Percentiles rank a stretch among this genome's conserved stretches.
Evolutionary conservation across 30 jellyfish, hydroid and myxozoan species (phyloP).

Genomic region (Mastigias papua): DNA sequence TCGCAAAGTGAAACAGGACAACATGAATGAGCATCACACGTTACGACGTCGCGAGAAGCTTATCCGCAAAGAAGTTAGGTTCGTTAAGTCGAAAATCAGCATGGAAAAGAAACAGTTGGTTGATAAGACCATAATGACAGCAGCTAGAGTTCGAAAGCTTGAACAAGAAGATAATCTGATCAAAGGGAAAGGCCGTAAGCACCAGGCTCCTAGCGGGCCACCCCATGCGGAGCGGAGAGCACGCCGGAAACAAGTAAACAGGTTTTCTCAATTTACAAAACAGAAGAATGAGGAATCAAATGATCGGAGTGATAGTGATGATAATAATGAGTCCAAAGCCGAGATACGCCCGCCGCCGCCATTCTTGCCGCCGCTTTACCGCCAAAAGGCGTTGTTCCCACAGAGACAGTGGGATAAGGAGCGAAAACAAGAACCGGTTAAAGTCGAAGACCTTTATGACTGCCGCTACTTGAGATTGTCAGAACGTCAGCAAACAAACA

Average conservation of each 20-base stretch:
- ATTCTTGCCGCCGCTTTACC: constrained; percentile 63
- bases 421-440: constrained; percentile 24
- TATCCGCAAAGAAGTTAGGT: constrained; percentile 62
- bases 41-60: constrained; percentile 53
- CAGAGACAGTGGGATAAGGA: constrained; percentile 17
- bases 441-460: constrained; percentile 69
- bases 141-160: constrained; percentile 57
- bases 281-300: neutral
- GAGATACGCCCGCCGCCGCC: constrained; percentile 72
- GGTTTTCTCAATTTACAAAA: constrained; percentile 14
- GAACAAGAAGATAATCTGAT: constrained; percentile 62
- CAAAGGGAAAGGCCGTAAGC: constrained; percentile 52
- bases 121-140: constrained; percentile 61
- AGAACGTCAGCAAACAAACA: constrained; percentile 53
- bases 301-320: constrained; percentile 47
- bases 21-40: constrained; percentile 55
- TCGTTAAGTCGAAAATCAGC: constrained; percentile 60
- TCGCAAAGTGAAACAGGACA: constrained; percentile 66
- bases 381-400: constrained; percentile 49
- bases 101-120: constrained; percentile 67
- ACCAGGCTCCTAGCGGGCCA: constrained; percentile 54
- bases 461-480: constrained; percentile 72
- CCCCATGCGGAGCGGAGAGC: constrained; percentile 65
- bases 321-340: neutral
- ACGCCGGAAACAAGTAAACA: constrained; percentile 22